phyloP scores from a whole-genome alignment of 2,888 invertebrate species.

The Drosophila conformis region DNA sequence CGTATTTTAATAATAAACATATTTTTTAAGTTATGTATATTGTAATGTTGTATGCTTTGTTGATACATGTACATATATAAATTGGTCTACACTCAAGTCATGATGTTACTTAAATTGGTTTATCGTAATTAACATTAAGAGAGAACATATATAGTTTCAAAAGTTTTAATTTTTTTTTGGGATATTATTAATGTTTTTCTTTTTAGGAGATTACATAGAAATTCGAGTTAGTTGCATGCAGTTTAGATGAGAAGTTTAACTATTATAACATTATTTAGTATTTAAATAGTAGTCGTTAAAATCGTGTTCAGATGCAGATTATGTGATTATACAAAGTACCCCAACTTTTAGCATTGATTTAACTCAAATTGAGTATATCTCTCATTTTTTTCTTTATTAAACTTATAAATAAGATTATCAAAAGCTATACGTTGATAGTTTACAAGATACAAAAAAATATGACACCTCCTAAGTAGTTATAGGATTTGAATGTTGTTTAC shows the following conservation, averaged over 20 bases:
- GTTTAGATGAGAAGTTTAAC: conserved; percentile 54
- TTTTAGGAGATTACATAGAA: conserved; percentile 66
- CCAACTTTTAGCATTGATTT: conserved; percentile 1
- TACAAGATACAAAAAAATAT: conserved; percentile 34
- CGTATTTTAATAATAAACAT: conserved; percentile 58
- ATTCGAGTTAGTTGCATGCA: conserved; percentile 78
- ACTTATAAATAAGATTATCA: conserved; percentile 22
- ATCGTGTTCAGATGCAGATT: conserved; percentile 41
- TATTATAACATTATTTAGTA: conserved; percentile 26
- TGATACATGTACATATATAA: conserved; percentile 50
- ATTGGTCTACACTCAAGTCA: conserved; percentile 70
- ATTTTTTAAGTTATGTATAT: conserved; percentile 45
- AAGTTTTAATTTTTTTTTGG: conserved; percentile 17
- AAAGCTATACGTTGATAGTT: conserved; percentile 20
- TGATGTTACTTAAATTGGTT: conserved; percentile 69
- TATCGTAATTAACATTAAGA: conserved; percentile 53
- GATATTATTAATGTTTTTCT: conserved; percentile 13
- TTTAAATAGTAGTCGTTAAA: conserved; percentile 18
- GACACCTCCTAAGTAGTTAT: conserved; percentile 35
- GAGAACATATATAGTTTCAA: conserved; percentile 40
- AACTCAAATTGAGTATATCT: conserved; percentile 6
- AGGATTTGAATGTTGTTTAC: conserved; percentile 22
- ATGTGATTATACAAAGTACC: conserved; percentile 10
- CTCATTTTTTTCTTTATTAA: conserved; percentile 1
- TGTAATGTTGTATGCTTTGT: conserved; percentile 32